Evolutionary conservation across 2,888 invertebrate genomes (phyloP), one percentile per base, ranked within the genome.

Genomic region (Camptogramma bilineatum): DNA sequence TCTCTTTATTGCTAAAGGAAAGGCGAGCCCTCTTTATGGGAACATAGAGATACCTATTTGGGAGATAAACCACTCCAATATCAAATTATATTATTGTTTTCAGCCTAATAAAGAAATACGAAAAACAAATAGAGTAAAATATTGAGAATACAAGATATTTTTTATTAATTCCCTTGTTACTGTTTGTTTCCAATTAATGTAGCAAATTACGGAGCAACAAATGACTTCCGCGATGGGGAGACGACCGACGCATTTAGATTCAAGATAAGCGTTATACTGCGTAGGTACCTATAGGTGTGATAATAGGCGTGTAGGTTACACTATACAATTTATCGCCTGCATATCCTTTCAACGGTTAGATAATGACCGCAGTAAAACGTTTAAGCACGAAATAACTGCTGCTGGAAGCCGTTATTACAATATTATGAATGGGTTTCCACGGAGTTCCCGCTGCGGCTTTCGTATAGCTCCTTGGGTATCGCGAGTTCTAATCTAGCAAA

Each of bases 341-440:
- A 93, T 92, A 93, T 92, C 91, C 91, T 92, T 92, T 93, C 93
- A 91, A 85, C 90, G 91, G 87, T 87, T 90, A 90, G 91, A 92
- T 93, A 93, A 93, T 93, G 91, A 91, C 92, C 89, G 91, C 88
- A 92, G 92, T 93, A 90, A 92, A 93, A 90, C 93, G 91, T 90
- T 92, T 92, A 92, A 91, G 92, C 90, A 92, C 89, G 92, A 84
- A 88, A 92, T 92, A 92, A 92, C 91, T 90, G 91, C 84, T 91
- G 84, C 83, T 91, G 84, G 90, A 86, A 88, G 86, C 90, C 88
- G 90, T 91, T 92, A 93, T 92, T 93, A 93, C 91, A 91, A 90
- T 91, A 91, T 92, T 92, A 92, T 91, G 91, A 91, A 93, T 93
- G 87, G 91, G 83, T 88, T 65, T 87, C 86, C 87, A 78, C 77